Conservation (phyloP, 2,113 vertebrate species). For the Pygoscelis antarcticus region DNA sequence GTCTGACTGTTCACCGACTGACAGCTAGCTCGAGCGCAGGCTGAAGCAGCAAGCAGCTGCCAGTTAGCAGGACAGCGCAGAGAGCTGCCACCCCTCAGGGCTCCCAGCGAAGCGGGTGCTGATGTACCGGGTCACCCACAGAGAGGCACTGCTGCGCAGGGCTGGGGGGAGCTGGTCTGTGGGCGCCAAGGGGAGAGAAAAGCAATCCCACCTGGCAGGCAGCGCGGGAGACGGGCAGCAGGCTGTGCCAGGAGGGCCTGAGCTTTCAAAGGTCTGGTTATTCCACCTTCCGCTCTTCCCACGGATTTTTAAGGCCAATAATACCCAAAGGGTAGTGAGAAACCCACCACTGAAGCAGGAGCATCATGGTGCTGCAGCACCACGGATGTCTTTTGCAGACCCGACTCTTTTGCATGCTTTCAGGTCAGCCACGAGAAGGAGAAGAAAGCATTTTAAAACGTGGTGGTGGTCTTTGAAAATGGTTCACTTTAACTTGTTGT, state of each 20-base stretch:
- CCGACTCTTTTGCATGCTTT: fast-evolving
- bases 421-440: not conserved
- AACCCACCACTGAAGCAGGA: not conserved
- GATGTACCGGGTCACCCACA: fast-evolving
- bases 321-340: not conserved
- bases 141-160: not conserved
- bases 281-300: not conserved
- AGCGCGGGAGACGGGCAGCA: not conserved
- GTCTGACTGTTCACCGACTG: no score
- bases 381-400: not conserved
- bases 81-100: not conserved
- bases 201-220: not conserved
- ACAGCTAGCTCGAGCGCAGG: not conserved
- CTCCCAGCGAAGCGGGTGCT: not conserved
- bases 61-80: fast-evolving
- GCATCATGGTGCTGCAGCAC: not conserved
- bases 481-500: not conserved
- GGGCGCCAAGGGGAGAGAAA: not conserved
- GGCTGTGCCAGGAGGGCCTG: no score
- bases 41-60: not conserved
- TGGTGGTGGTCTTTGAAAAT: not conserved
- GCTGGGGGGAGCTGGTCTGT: not conserved
- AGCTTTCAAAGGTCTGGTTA: not conserved
- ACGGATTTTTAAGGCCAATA: not conserved
- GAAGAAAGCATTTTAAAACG: not conserved